These are phyloP conservation scores for Excalfactoria chinensis DNA, from an alignment of 2,113 vertebrate genomes.

Conservation along the genomic window DNA sequence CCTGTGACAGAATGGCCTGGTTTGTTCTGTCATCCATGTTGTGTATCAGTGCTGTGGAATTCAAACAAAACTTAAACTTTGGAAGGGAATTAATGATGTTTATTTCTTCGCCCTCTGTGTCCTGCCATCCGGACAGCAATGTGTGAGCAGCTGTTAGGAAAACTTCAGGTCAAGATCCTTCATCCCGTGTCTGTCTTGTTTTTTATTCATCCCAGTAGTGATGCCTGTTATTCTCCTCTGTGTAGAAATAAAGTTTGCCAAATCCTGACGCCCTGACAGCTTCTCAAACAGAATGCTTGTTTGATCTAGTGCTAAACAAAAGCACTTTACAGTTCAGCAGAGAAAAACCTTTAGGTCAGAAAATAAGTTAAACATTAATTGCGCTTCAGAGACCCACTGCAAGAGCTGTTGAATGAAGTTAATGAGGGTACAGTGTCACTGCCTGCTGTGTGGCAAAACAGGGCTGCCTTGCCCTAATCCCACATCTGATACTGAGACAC, in stretches of 20 bases:
- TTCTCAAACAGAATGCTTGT: background rate
- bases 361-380: background rate
- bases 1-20: background rate
- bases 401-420: background rate
- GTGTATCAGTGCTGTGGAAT: background rate
- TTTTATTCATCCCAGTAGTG: background rate
- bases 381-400: background rate
- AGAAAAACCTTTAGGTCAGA: background rate
- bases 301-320: background rate
- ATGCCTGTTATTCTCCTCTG: background rate
- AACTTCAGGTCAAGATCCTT: background rate
- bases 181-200: background rate
- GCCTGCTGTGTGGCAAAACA: background rate
- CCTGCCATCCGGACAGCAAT: background rate
- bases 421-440: background rate
- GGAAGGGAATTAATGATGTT: background rate
- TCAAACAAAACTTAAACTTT: background rate
- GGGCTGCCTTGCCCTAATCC: background rate
- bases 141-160: background rate
- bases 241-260: background rate
- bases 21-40: fast-evolving
- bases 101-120: background rate
- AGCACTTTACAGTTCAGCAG: background rate
- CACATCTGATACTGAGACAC: fast-evolving
- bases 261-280: background rate